Evolutionary conservation across 2,113 vertebrate genomes (phyloP).

Genomic region (Heliornis fulica): DNA sequence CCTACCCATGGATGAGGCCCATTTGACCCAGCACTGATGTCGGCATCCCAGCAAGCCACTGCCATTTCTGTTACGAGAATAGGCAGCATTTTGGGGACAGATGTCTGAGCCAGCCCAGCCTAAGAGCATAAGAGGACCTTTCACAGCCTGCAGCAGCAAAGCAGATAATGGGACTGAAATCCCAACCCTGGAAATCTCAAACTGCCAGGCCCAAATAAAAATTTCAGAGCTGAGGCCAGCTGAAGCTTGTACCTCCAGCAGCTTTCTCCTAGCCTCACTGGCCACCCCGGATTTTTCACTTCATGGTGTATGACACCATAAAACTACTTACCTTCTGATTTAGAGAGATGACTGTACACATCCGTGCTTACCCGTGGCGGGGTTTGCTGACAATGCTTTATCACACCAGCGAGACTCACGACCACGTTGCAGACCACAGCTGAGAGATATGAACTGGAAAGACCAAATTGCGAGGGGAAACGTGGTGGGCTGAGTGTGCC

Average conservation of each 20-base stretch:
- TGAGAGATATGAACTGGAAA: background rate
- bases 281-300: background rate
- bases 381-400: background rate
- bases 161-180: background rate
- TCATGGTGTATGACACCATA: background rate
- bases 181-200: accelerated
- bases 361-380: accelerated
- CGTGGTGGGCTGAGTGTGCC: accelerated
- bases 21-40: accelerated
- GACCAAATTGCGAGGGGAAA: background rate
- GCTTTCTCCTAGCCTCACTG: background rate
- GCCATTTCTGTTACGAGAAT: accelerated
- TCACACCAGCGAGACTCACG: accelerated
- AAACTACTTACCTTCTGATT: background rate
- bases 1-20: background rate
- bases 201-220: background rate
- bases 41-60: background rate
- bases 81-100: background rate
- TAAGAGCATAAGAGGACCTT: background rate
- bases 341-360: background rate
- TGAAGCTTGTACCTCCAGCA: background rate
- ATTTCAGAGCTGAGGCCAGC: background rate
- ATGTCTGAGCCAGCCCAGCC: background rate
- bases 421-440: background rate
- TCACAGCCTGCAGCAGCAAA: background rate